A percentile compares a stretch with the other conserved stretches of the same genome.
phyloP scores from a whole-genome alignment of 2,797 vertebrate species.

The Novumbra hubbsi region DNA sequence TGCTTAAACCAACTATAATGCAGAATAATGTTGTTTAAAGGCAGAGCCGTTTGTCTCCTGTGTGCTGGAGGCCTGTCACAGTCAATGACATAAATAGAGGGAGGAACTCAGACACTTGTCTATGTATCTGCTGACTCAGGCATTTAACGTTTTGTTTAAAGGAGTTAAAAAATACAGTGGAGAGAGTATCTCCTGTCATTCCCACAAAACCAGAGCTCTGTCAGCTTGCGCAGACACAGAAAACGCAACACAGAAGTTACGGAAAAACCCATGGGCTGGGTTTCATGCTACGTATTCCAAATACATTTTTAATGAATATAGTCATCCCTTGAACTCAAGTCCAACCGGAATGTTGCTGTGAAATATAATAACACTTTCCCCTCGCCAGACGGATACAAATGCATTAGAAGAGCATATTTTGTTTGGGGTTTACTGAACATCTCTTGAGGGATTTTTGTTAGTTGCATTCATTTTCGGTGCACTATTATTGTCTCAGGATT shows the following conservation, averaged over 20 bases:
- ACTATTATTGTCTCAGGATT: slow-evolving; percentile 17
- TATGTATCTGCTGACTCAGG: slow-evolving; percentile 27
- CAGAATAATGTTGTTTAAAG: not conserved
- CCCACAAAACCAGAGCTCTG: slow-evolving; percentile 27
- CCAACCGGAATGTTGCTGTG: no score
- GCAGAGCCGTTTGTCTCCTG: slow-evolving; percentile 8
- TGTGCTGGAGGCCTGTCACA: slow-evolving; percentile 3
- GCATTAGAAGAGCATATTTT: slow-evolving; percentile 33
- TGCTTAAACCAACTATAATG: not conserved
- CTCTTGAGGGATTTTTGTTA: slow-evolving; percentile 25
- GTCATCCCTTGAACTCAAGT: no score
- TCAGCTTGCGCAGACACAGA: slow-evolving; percentile 33
- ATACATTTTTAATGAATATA: no score
- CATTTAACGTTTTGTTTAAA: slow-evolving; percentile 33
- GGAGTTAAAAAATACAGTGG: slow-evolving; percentile 16
- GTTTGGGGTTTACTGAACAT: slow-evolving; percentile 27
- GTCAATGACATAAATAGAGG: not conserved
- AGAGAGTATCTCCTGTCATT: slow-evolving; percentile 37
- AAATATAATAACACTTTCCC: slow-evolving; percentile 27
- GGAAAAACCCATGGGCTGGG: no score
- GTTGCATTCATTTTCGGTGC: not conserved
- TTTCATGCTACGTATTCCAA: no score
- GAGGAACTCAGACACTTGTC: not conserved
- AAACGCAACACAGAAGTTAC: not conserved
- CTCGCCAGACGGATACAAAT: slow-evolving; percentile 28